Base-by-base conservation (phyloP, 2,888 invertebrate species). In the Tachystola acroxantha region DNA sequence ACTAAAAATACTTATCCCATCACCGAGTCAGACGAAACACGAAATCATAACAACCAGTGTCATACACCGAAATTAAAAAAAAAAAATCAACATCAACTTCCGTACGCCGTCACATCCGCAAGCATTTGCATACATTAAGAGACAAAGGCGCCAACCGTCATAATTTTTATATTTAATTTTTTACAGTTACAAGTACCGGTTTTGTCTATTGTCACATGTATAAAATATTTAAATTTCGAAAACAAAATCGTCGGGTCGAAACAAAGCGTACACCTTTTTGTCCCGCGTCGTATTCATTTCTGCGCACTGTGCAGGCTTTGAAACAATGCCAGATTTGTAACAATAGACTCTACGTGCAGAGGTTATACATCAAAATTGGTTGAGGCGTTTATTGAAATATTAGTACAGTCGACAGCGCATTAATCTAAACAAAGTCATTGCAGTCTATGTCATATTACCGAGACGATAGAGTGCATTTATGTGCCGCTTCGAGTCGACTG, bases 151-250 rank as follows among this genome's bases (percentile, higher is more conserved):
- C 29, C 58, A 68, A 67, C 76, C 75, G 78, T 79, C 76, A 84
- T 86, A 86, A 82, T 82, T 84, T 78, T 74, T 74, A 78, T 82
- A 79, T 84, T 80, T 81, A 82, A 81, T 86, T 85, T 82, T 84
- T 77, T 77, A 81, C 81, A 66, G 73, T 79, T 71, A 81, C 81
- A 81, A 85, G 85, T 85, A 86, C 85, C 81, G 82, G 81, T 81
- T 79, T 64, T 73, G 66, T 80, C 81, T 81, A 82, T 85, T 85
- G 84, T 84, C 79, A 74, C 72, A 53, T 63, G 76, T 67, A 73
- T 78, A 76, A 82, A 78, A 78, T 84, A 82, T 86, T 85, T 75
- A 82, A 85, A 84, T 85, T 74, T 24, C 24, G 66, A 71, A 64
- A 84, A 82, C 82, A 76, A 76, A 82, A 78, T 80, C 74, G 68